These are phyloP conservation scores for Gymnoscelis rufifasciata DNA, from an alignment of 2,888 invertebrate species.

Conservation along the genomic window DNA sequence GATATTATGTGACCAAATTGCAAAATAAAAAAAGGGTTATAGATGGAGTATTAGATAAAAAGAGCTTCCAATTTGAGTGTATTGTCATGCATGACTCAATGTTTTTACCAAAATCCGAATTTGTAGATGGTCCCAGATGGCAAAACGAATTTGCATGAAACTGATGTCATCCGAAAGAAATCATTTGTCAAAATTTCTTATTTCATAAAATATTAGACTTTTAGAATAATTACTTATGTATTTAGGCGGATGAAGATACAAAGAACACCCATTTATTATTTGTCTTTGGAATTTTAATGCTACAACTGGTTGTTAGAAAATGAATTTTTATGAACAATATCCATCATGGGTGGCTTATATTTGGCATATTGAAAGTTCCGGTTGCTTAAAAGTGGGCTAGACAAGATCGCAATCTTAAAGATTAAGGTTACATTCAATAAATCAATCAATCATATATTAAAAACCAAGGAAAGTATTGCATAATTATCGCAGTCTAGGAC, in stretches of 20 bases:
- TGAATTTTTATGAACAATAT: background rate
- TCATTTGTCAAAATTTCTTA: background rate
- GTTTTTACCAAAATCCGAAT: background rate
- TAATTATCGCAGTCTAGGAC: no score
- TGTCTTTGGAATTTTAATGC: slow-evolving; percentile 4
- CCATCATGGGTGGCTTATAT: background rate
- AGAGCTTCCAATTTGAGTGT: no score
- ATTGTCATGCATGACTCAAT: background rate
- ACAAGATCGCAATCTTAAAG: no score
- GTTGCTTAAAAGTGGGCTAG: no score
- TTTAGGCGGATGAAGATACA: slow-evolving; percentile 8
- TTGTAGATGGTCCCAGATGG: background rate
- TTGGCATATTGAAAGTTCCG: no score
- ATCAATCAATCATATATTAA: no score
- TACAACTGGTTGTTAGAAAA: slow-evolving; percentile 3
- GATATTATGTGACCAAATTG: no score
- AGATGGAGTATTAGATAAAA: no score
- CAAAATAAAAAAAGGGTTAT: no score
- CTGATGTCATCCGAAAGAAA: slow-evolving; percentile 8
- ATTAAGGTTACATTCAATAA: no score
- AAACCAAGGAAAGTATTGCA: no score
- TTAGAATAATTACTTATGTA: slow-evolving; percentile 7
- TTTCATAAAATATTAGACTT: slow-evolving; percentile 2
- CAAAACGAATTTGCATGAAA: background rate
- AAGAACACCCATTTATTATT: slow-evolving; percentile 9